A percentile compares a stretch with the other conserved stretches of the same genome.
These are phyloP conservation scores for Phoeniculus purpureus DNA, from an alignment of 2,797 vertebrate genomes.

Conservation along the genomic window DNA sequence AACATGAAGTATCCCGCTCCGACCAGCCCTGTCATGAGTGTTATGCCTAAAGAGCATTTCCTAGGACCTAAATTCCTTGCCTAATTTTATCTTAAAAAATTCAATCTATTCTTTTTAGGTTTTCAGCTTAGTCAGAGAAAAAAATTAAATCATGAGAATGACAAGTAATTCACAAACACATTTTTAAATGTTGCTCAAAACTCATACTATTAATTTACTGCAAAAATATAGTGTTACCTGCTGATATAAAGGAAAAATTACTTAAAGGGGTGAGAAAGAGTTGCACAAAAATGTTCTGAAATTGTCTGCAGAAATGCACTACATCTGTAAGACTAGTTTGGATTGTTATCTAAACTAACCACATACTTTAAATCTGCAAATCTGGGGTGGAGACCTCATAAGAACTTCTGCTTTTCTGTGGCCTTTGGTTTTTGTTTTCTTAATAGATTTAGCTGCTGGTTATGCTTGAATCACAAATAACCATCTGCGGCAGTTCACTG, in stretches of 20 bases:
- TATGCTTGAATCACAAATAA: constrained; percentile 24
- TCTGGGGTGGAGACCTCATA: not conserved
- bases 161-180: not conserved
- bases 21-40: not conserved
- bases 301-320: not conserved
- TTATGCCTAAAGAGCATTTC: not conserved
- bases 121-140: not conserved
- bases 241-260: not conserved
- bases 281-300: not conserved
- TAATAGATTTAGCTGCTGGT: not conserved
- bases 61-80: not conserved
- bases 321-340: not conserved
- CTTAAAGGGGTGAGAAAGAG: not conserved
- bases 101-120: not conserved
- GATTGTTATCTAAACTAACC: not conserved
- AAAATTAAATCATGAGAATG: not conserved
- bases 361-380: not conserved
- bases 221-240: not conserved
- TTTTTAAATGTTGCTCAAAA: not conserved
- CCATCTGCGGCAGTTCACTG: not conserved
- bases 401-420: not conserved
- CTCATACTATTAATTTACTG: not conserved
- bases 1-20: not conserved
- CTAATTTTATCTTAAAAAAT: not conserved
- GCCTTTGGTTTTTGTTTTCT: fast-evolving